Conservation (phyloP, 2,888 invertebrate genomes). For the Eupeodes latifasciatus region DNA sequence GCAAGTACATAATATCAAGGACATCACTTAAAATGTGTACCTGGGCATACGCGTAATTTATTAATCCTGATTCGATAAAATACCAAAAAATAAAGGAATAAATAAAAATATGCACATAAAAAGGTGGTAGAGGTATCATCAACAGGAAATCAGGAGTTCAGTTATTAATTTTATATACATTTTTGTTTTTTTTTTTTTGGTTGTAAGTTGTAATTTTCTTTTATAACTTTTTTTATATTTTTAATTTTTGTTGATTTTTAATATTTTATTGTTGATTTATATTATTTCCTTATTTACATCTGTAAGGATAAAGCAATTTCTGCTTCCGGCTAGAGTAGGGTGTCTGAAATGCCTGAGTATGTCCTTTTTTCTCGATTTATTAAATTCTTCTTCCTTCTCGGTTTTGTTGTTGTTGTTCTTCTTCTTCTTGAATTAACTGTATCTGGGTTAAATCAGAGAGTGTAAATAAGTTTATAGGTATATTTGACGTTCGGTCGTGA, state of each 20-base stretch:
- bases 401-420: background rate
- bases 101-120: background rate
- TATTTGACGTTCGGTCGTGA: background rate
- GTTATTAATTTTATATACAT: slow-evolving; percentile 46
- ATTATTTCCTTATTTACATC: slow-evolving; percentile 22
- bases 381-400: background rate
- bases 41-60: slow-evolving; percentile 52
- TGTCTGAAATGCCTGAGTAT: background rate
- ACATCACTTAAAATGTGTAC: slow-evolving; percentile 55
- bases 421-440: background rate
- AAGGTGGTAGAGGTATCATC: slow-evolving; percentile 17
- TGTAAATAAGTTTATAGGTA: background rate
- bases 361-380: slow-evolving; percentile 27
- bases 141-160: slow-evolving; percentile 44
- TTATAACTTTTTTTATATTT: background rate
- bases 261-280: slow-evolving; percentile 32
- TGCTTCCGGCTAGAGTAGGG: background rate
- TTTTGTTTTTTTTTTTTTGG: slow-evolving; percentile 35
- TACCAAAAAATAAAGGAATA: background rate
- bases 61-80: slow-evolving; percentile 59
- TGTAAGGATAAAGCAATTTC: slow-evolving; percentile 28
- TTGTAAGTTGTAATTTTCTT: background rate
- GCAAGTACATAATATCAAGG: slow-evolving; percentile 44
- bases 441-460: background rate
- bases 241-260: slow-evolving; percentile 9